These are phyloP conservation scores for Aphelinus atriplicis DNA, from an alignment of 1,140 invertebrate species.

Conservation along the genomic window DNA sequence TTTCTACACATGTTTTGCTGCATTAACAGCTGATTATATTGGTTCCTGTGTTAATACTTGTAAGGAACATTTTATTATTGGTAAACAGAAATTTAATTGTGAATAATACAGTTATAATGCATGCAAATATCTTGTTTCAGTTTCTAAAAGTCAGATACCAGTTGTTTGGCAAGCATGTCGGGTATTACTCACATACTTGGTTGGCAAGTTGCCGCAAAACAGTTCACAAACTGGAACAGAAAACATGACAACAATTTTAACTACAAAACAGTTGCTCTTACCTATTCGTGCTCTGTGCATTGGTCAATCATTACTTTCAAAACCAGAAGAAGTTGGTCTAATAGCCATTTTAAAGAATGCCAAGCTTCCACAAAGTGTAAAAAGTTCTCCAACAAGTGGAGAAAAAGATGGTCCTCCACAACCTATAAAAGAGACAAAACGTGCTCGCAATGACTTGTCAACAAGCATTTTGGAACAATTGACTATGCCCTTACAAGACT, in stretches of 20 bases:
- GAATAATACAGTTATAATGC: neutral
- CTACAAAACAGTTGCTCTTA: slow-evolving; percentile 68
- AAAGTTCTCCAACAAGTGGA: slow-evolving; percentile 62
- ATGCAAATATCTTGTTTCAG: slow-evolving; percentile 59
- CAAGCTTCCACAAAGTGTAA: slow-evolving; percentile 70
- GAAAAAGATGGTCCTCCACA: slow-evolving; percentile 69
- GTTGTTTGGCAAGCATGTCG: slow-evolving; percentile 69
- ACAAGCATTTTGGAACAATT: slow-evolving; percentile 74
- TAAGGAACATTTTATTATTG: slow-evolving; percentile 65
- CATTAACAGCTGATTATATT: slow-evolving; percentile 80
- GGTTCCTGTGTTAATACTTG: slow-evolving; percentile 73
- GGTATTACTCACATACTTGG: slow-evolving; percentile 69
- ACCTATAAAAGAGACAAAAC: slow-evolving; percentile 68
- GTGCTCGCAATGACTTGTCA: slow-evolving; percentile 71
- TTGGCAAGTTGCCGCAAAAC: slow-evolving; percentile 65
- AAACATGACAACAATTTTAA: slow-evolving; percentile 57
- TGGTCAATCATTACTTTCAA: slow-evolving; percentile 68
- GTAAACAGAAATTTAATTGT: neutral
- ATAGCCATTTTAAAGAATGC: slow-evolving; percentile 75
- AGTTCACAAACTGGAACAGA: slow-evolving; percentile 52
- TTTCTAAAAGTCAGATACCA: slow-evolving; percentile 72
- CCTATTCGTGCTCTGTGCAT: slow-evolving; percentile 71
- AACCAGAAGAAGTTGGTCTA: slow-evolving; percentile 71
- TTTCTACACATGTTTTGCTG: slow-evolving; percentile 82
- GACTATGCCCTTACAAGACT: slow-evolving; percentile 72